These are phyloP conservation scores for Plodia interpunctella DNA, from an alignment of 1,140 invertebrate species.

Conservation along the genomic window DNA sequence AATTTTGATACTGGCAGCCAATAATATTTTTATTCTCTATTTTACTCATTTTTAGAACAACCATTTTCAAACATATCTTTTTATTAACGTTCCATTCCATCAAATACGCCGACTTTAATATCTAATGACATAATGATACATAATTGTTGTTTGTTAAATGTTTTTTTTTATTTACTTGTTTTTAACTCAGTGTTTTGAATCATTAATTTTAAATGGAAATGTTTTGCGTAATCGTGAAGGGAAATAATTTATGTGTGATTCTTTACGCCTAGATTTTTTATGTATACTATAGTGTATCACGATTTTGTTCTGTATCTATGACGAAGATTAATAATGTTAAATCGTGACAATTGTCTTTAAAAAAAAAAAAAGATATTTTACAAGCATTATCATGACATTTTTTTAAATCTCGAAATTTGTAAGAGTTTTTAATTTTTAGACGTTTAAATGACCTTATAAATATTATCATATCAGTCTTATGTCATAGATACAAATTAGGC, in stretches of 20 bases:
- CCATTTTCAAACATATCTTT: neutral
- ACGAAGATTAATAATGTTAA: constrained; percentile 4
- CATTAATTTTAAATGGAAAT: constrained; percentile 44
- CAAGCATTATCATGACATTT: neutral
- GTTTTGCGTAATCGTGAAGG: constrained; percentile 51
- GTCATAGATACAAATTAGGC: constrained; percentile 28
- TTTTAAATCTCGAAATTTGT: constrained; percentile 9
- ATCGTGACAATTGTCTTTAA: neutral
- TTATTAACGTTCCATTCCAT: constrained; percentile 6
- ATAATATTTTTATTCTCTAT: neutral
- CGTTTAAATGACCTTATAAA: too few species aligned
- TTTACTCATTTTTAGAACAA: neutral
- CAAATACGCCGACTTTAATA: constrained; percentile 25
- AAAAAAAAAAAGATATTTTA: too few species aligned
- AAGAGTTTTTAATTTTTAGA: too few species aligned
- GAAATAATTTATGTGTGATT: constrained; percentile 75
- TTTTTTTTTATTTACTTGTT: constrained; percentile 67
- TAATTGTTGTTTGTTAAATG: constrained; percentile 60
- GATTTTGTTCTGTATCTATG: constrained; percentile 31
- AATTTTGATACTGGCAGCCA: constrained; percentile 6
- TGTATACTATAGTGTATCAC: constrained; percentile 48
- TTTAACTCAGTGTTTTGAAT: constrained; percentile 47
- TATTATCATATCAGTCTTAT: too few species aligned
- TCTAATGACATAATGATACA: constrained; percentile 17
- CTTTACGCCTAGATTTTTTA: constrained; percentile 47